These are phyloP conservation scores for Aythya baeri DNA, from an alignment of 2,113 vertebrate genomes.

Conservation along the genomic window DNA sequence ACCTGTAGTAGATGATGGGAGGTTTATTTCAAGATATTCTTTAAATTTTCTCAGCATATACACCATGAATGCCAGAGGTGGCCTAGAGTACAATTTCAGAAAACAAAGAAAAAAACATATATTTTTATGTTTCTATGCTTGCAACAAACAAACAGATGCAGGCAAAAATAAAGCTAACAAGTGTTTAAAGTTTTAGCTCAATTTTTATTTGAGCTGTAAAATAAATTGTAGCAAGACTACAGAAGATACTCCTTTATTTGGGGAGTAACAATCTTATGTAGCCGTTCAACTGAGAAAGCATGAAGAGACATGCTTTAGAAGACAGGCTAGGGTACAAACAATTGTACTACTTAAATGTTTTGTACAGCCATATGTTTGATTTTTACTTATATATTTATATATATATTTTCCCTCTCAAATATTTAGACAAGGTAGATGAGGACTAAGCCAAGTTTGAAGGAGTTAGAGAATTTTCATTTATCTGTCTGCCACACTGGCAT, in stretches of 20 bases:
- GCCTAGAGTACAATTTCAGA: background rate
- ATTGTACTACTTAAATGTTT: background rate
- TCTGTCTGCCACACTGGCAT: constrained; percentile 19
- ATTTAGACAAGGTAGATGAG: background rate
- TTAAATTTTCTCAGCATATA: background rate
- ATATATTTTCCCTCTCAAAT: background rate
- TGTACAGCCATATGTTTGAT: background rate
- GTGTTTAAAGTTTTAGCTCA: background rate
- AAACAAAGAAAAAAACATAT: background rate
- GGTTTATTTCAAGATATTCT: background rate
- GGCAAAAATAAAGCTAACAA: background rate
- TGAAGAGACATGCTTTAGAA: background rate
- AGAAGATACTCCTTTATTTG: background rate
- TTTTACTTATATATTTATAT: background rate
- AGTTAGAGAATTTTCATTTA: background rate
- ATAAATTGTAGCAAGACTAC: background rate
- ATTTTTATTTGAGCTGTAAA: background rate
- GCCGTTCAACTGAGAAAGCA: background rate
- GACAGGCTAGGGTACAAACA: constrained; percentile 4
- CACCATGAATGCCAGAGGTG: background rate
- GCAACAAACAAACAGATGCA: background rate
- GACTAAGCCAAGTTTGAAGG: background rate
- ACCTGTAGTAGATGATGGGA: background rate
- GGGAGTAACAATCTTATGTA: background rate
- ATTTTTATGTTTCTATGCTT: background rate